Percentiles rank a stretch among this genome's conserved stretches.
phyloP scores from a whole-genome alignment of 1,140 invertebrate species.

The Calephelis nemesis region DNA sequence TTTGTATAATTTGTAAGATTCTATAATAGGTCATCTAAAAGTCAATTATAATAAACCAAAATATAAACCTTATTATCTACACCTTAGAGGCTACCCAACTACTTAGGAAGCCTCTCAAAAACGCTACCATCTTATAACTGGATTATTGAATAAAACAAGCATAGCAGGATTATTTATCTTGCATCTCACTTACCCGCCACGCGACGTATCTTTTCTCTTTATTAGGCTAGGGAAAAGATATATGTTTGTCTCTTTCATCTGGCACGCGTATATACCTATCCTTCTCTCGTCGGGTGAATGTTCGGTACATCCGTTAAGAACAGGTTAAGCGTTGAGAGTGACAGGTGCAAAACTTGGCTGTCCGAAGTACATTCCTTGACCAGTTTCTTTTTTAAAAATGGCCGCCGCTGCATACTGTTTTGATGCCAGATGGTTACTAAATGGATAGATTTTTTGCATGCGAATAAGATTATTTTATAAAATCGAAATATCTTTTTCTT shows the following conservation, averaged over 20 bases:
- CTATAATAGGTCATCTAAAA: slow-evolving; percentile 19
- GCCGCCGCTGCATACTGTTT: slow-evolving; percentile 25
- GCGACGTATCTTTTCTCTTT: slow-evolving; percentile 31
- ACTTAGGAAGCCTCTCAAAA: slow-evolving; percentile 29
- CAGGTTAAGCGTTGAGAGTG: slow-evolving; percentile 33
- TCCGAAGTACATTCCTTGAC: slow-evolving; percentile 30
- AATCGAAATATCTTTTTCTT: too few species aligned
- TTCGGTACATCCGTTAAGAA: slow-evolving; percentile 42
- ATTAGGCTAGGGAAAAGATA: slow-evolving; percentile 7
- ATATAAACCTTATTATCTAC: slow-evolving; percentile 19
- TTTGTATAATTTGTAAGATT: slow-evolving; percentile 19
- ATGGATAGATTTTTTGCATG: slow-evolving; percentile 1
- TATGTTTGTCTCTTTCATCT: slow-evolving; percentile 27
- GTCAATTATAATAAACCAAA: slow-evolving; percentile 2
- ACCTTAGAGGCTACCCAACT: slow-evolving; percentile 18
- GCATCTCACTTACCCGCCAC: slow-evolving; percentile 38
- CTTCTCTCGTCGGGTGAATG: slow-evolving; percentile 41
- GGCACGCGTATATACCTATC: slow-evolving; percentile 44
- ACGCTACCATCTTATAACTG: slow-evolving; percentile 27
- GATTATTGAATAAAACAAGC: slow-evolving; percentile 37
- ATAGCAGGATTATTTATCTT: slow-evolving; percentile 30
- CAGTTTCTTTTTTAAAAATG: slow-evolving; percentile 30
- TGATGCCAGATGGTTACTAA: slow-evolving; percentile 27
- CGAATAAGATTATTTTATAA: slow-evolving; percentile 1
- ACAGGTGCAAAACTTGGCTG: slow-evolving; percentile 41